Conservation (phyloP, 2,888 invertebrate species). For the Eupithecia tripunctaria region DNA sequence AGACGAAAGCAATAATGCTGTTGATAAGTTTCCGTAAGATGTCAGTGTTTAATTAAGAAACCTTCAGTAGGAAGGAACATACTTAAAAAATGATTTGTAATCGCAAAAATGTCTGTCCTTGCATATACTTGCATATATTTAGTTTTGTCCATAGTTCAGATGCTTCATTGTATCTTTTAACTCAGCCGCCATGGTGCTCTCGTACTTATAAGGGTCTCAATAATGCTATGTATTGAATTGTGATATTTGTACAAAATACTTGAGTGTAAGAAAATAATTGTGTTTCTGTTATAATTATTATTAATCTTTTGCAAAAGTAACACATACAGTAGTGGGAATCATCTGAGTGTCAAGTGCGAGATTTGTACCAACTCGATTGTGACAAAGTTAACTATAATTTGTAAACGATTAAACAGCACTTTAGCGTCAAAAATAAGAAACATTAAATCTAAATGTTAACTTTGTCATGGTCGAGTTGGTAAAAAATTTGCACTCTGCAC, state of each 20-base stretch:
- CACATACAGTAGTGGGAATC: background rate
- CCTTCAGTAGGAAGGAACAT: constrained; percentile 45
- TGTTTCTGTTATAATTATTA: constrained; percentile 58
- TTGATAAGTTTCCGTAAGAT: constrained; percentile 68
- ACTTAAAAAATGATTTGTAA: constrained; percentile 30
- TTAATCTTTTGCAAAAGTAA: constrained; percentile 45
- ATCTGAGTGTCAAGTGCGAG: too few species aligned
- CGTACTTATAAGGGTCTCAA: constrained; percentile 54
- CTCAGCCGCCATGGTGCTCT: constrained; percentile 21
- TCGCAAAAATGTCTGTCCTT: constrained; percentile 65
- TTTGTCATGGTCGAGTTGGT: too few species aligned
- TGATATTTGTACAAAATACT: constrained; percentile 82
- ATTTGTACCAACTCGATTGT: too few species aligned
- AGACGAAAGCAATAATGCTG: constrained; percentile 59
- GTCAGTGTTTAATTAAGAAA: constrained; percentile 60
- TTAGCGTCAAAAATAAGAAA: too few species aligned
- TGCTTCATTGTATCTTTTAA: constrained; percentile 20
- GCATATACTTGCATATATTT: constrained; percentile 68
- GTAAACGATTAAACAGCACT: too few species aligned
- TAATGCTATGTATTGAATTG: constrained; percentile 70
- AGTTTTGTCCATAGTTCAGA: constrained; percentile 14
- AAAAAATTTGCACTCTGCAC: too few species aligned
- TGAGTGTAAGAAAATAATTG: constrained; percentile 66
- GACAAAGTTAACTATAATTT: too few species aligned
- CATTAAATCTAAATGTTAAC: too few species aligned